phyloP scores from a whole-genome alignment of 2,113 vertebrate species.

The Passer domesticus region DNA sequence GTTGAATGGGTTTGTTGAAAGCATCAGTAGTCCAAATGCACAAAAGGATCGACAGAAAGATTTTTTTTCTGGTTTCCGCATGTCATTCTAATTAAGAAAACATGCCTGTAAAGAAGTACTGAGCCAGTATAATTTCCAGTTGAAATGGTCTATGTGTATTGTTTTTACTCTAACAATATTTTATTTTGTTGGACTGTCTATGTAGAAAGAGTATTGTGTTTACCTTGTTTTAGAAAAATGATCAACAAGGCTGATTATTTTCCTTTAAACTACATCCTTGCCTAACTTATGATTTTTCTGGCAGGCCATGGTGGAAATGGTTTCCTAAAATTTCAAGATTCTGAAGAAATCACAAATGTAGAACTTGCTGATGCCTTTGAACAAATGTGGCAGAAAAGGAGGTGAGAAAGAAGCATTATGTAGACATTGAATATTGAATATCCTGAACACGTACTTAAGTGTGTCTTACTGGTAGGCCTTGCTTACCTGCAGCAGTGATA shows the following conservation, averaged over 20 bases:
- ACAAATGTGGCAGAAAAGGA: slow-evolving; percentile 99
- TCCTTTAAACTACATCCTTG: background rate
- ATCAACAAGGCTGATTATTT: background rate
- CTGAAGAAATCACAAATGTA: slow-evolving; percentile 98
- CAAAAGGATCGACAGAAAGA: background rate
- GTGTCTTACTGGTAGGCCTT: background rate
- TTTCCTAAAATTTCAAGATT: slow-evolving; percentile 98
- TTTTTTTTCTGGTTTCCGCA: background rate
- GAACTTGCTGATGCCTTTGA: slow-evolving; percentile 97
- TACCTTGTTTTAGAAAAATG: background rate
- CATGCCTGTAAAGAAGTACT: background rate
- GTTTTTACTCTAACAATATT: background rate
- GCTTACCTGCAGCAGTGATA: background rate
- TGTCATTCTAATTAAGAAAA: background rate
- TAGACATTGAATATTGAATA: background rate
- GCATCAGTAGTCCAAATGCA: background rate
- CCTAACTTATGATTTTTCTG: slow-evolving; percentile 1
- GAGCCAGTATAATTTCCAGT: background rate
- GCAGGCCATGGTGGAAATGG: slow-evolving; percentile 96
- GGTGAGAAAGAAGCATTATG: slow-evolving; percentile 72
- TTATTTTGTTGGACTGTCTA: background rate
- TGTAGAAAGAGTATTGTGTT: background rate
- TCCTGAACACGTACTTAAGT: background rate
- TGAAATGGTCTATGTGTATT: background rate
- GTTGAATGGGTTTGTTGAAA: background rate